Conservation (phyloP, 1,140 invertebrate species). For the Agraylea sexmaculata region DNA sequence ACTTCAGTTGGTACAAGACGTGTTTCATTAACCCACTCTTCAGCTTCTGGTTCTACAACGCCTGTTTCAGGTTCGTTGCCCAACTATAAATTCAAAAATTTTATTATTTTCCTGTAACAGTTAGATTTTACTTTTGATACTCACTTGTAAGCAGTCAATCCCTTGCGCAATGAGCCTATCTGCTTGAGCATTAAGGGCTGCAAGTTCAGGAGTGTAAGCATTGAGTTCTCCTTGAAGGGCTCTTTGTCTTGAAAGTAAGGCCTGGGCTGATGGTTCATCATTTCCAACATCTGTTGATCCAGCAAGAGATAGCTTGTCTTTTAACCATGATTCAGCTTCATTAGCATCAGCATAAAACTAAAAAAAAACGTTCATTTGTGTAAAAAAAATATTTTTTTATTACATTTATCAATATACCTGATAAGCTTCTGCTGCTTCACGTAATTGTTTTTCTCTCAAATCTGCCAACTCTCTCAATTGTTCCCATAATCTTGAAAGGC, state of each 20-base stretch:
- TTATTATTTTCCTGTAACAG: not conserved
- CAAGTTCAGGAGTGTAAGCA: conserved; percentile 82
- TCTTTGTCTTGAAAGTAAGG: conserved; percentile 72
- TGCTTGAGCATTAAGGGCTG: conserved; percentile 74
- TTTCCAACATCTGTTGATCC: conserved; percentile 78
- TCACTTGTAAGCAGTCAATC: conserved; percentile 59
- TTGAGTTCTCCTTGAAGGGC: conserved; percentile 84
- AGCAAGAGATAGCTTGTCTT: conserved; percentile 82
- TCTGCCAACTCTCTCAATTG: conserved; percentile 72
- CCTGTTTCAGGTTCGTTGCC: conserved; percentile 45
- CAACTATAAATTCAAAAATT: conserved; percentile 30
- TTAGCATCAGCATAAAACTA: conserved; percentile 94
- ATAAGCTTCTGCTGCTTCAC: conserved; percentile 90
- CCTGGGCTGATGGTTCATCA: conserved; percentile 81
- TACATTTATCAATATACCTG: conserved; percentile 40
- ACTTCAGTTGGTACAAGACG: conserved; percentile 78
- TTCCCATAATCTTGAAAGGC: conserved; percentile 75
- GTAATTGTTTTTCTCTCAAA: conserved; percentile 72
- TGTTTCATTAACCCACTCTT: conserved; percentile 66
- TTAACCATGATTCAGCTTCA: conserved; percentile 95
- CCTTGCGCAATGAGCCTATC: conserved; percentile 68
- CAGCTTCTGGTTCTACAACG: conserved; percentile 39
- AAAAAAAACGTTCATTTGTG: conserved; percentile 15
- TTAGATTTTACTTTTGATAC: no score
- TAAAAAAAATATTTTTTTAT: conserved; percentile 12